A percentile compares a stretch with the other conserved stretches of the same genome.
phyloP scores from a whole-genome alignment of 2,888 invertebrate genomes.

The Andrena hattorfiana region DNA sequence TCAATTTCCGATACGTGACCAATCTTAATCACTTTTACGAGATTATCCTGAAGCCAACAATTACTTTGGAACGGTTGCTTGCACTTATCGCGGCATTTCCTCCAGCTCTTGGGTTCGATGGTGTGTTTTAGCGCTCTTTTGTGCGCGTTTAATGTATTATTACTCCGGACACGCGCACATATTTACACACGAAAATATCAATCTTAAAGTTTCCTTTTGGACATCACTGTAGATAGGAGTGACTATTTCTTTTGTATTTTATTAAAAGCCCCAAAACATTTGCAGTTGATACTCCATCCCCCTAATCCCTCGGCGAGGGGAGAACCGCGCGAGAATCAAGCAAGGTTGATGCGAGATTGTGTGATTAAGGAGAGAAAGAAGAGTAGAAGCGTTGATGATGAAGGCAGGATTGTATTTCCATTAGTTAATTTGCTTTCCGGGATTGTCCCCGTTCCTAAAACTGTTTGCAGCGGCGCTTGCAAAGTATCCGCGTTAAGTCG shows the following conservation, averaged over 20 bases:
- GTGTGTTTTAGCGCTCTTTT: not conserved
- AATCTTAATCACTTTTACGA: slow-evolving; percentile 47
- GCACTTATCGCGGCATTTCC: not conserved
- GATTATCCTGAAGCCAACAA: slow-evolving; percentile 54
- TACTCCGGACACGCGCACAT: too few relatives aligned
- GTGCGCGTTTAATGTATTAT: too few relatives aligned
- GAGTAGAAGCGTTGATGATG: slow-evolving; percentile 25
- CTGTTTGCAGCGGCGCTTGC: slow-evolving; percentile 63
- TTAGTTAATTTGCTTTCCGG: slow-evolving; percentile 71
- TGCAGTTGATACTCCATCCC: too few relatives aligned
- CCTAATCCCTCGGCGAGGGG: not conserved
- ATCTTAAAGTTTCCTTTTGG: too few relatives aligned
- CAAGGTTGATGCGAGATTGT: slow-evolving; percentile 28
- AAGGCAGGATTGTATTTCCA: slow-evolving; percentile 70
- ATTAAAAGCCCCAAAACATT: too few relatives aligned
- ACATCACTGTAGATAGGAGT: too few relatives aligned
- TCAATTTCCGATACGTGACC: slow-evolving; percentile 55
- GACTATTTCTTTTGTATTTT: too few relatives aligned
- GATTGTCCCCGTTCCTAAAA: slow-evolving; percentile 53
- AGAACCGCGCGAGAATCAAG: not conserved
- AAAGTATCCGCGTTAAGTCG: slow-evolving; percentile 66
- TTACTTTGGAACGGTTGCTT: slow-evolving; percentile 40
- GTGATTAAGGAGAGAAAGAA: slow-evolving; percentile 29
- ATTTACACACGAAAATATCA: too few relatives aligned
- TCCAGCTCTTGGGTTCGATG: not conserved